Base-by-base conservation (phyloP, 2,113 vertebrate genomes). In the Anarhynchus alexandrinus region DNA sequence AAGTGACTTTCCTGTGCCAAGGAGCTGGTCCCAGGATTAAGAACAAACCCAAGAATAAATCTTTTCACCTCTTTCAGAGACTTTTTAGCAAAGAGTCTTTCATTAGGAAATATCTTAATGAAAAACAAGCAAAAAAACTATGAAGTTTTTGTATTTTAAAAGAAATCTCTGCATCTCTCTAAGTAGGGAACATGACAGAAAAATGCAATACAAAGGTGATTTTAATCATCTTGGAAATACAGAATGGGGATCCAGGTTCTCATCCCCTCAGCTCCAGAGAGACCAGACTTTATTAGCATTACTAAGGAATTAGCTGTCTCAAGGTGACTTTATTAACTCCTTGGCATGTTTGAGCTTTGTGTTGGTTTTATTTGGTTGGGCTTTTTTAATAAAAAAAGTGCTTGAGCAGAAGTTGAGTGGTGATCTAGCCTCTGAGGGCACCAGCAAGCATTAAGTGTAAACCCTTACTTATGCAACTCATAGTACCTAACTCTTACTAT, bases 381-480 rank as follows among this genome's bases (percentile, higher is more conserved):
- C 3, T 40, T 89, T 84, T 91, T 88, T 36, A 69, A 64, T 59
- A 17, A 55, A 74, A 80, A 57, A 66, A 8, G 5, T 70, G 16
- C 22, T 45, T 32, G 38, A 59, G 38, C 47, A 52, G 29, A 71
- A 72, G 26, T 6, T 90, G 59, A 90, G 22, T 59, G 47, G 40
- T 45, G 65, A 82, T 52, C 19, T 51, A 85, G 66, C 29, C 43
- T 69, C 23, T 77, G 58, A 83, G 12, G 29, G 11, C 40, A 83
- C 32, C 40, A 83, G 49, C 54, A 80, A 83, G 34, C 20, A 42
- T 10, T 30, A 82, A 32, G 13, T 66, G 14, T 42, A 77, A 71
- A 40, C 23, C 6, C 8, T 51, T 62, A 62, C 5, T 87, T 74
- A 38, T 0, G 2, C 38, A 91, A 27, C 36, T 77, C 3, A 0